Evolutionary conservation across 2,888 invertebrate genomes (phyloP).

Genomic region (Axea sp.): DNA sequence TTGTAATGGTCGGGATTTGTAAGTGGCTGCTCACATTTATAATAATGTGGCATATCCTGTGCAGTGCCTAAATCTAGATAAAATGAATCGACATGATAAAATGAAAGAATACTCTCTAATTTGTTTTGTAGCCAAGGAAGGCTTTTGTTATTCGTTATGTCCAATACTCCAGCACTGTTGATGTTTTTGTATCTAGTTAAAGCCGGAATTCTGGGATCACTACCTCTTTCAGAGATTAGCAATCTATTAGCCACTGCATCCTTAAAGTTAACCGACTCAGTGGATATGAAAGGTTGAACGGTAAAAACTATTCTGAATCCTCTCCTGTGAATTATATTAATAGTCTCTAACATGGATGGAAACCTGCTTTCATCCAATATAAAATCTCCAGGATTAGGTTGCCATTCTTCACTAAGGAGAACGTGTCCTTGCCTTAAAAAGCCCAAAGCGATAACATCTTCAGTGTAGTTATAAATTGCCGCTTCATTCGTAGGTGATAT

Average conservation of each 20-base stretch:
- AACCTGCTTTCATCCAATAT: conserved; percentile 89
- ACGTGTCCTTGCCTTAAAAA: conserved; percentile 90
- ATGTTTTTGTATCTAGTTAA: conserved; percentile 88
- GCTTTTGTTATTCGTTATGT: conserved; percentile 91
- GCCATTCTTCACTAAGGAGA: conserved; percentile 90
- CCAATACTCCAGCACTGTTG: conserved; percentile 90
- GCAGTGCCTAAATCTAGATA: conserved; percentile 91
- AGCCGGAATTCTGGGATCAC: conserved; percentile 89
- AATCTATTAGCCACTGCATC: conserved; percentile 87
- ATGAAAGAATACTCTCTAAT: conserved; percentile 85
- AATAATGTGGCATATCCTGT: conserved; percentile 92
- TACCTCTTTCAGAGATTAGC: conserved; percentile 89
- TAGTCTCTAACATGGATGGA: conserved; percentile 87
- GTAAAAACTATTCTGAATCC: conserved; percentile 92
- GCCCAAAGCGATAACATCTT: conserved; percentile 88
- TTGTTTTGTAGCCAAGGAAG: conserved; percentile 89
- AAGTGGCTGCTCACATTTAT: conserved; percentile 86
- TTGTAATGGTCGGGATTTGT: conserved; percentile 92
- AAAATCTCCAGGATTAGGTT: conserved; percentile 91
- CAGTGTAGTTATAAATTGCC: conserved; percentile 89
- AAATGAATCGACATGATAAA: conserved; percentile 91
- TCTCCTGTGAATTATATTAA: conserved; percentile 89
- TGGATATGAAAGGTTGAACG: conserved; percentile 94
- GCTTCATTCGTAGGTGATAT: conserved; percentile 86
- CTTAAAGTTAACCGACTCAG: conserved; percentile 90